Conservation (phyloP, 2,113 vertebrate species). For the Eubucco bourcierii region DNA sequence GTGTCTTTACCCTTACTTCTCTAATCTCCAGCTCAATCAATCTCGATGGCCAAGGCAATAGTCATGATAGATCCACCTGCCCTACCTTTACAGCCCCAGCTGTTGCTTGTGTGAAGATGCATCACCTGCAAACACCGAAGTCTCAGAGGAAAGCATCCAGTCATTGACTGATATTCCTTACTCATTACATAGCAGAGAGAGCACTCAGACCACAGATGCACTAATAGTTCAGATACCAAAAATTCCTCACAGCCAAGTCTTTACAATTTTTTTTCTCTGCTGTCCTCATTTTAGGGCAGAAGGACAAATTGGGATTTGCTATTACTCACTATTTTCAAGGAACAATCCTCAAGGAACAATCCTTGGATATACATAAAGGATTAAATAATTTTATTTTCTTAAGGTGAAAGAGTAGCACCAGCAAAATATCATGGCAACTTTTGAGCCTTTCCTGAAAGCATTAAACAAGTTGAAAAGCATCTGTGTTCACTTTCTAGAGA, state of each 20-base stretch:
- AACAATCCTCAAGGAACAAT: neutral
- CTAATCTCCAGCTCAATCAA: neutral
- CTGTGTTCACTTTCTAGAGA: neutral
- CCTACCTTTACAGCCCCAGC: neutral
- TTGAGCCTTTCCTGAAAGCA: neutral
- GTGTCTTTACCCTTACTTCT: neutral
- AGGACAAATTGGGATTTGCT: neutral
- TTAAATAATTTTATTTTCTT: neutral
- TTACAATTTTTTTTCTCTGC: neutral
- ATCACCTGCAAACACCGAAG: neutral
- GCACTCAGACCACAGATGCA: neutral
- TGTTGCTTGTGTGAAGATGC: no score
- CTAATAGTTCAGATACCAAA: neutral
- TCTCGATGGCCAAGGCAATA: neutral
- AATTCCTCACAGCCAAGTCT: neutral
- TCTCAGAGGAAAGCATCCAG: neutral
- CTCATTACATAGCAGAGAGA: neutral
- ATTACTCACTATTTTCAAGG: fast-evolving
- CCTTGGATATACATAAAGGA: neutral
- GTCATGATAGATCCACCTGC: neutral
- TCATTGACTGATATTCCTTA: neutral
- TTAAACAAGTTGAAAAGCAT: neutral
- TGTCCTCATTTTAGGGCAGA: neutral
- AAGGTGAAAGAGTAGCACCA: neutral
- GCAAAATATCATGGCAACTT: neutral